Evolutionary conservation across 2,888 invertebrate genomes (phyloP).

Genomic region (Dryococelus australis): DNA sequence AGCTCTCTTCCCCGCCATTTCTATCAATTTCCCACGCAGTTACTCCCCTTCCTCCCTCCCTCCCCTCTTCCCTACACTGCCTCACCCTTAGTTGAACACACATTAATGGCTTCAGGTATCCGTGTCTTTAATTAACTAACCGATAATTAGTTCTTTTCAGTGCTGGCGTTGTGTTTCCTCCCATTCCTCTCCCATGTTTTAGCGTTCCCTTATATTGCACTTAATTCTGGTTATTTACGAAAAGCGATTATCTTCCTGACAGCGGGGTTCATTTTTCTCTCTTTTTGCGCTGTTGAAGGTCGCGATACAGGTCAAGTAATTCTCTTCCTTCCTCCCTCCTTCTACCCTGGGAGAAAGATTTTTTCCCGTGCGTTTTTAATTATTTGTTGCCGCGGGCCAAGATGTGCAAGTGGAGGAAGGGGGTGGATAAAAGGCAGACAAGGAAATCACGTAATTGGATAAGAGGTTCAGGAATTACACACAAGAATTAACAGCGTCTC

Average conservation of each 20-base stretch:
- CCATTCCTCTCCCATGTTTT: not conserved
- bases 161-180: constrained; percentile 2
- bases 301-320: constrained; percentile 38
- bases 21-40: not conserved
- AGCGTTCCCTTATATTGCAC: not conserved
- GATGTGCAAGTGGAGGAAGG: not conserved
- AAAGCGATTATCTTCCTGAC: constrained; percentile 30
- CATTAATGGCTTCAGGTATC: constrained; percentile 19
- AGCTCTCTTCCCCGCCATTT: not conserved
- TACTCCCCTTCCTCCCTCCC: not conserved
- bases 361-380: constrained; percentile 20
- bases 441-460: constrained; percentile 22
- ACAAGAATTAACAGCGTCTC: not conserved
- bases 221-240: constrained; percentile 27
- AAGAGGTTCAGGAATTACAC: not conserved
- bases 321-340: not conserved
- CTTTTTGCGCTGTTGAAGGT: constrained; percentile 33
- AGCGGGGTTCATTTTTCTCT: constrained; percentile 19
- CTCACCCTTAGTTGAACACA: not conserved
- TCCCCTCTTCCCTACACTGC: not conserved
- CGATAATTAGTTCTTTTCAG: constrained; percentile 29
- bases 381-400: constrained; percentile 7
- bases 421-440: constrained; percentile 20
- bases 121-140: constrained; percentile 26
- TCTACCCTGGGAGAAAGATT: not conserved